Percentiles rank a stretch among this genome's conserved stretches.
Conservation (phyloP, 2,888 invertebrate genomes). For the Odontothrips loti region DNA sequence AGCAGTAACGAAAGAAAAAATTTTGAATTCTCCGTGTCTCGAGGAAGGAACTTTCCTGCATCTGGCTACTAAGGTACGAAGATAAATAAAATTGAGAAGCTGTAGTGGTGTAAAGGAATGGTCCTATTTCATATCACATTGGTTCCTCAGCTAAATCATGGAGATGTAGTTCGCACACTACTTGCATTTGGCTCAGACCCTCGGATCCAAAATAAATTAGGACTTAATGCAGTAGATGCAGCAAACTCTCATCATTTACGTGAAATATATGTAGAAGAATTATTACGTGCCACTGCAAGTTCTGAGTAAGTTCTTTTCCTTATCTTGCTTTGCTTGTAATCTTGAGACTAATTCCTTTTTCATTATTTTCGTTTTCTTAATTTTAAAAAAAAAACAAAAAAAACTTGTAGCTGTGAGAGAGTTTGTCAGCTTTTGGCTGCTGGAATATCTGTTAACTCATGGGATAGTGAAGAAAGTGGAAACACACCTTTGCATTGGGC, state of each 20-base stretch:
- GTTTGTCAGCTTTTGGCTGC: conserved; percentile 56
- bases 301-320: conserved; percentile 52
- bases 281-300: conserved; percentile 57
- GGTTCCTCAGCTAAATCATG: conserved; percentile 48
- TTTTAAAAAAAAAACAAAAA: no score
- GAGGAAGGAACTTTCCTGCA: conserved; percentile 55
- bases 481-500: conserved; percentile 64
- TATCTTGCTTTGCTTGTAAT: conserved; percentile 29
- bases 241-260: conserved; percentile 50
- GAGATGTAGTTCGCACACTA: conserved; percentile 56
- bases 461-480: conserved; percentile 55
- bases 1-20: conserved; percentile 47
- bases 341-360: background rate
- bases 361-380: conserved; percentile 32
- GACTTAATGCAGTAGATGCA: conserved; percentile 54
- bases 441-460: conserved; percentile 57
- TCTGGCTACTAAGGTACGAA: conserved; percentile 53
- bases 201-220: conserved; percentile 53
- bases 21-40: conserved; percentile 49
- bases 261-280: conserved; percentile 56
- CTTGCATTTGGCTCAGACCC: conserved; percentile 58
- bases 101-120: background rate
- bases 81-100: conserved; percentile 27
- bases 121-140: background rate
- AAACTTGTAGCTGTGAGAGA: conserved; percentile 52